Conservation (phyloP, 2,888 invertebrate species). For the Hoplodrina ambigua region DNA sequence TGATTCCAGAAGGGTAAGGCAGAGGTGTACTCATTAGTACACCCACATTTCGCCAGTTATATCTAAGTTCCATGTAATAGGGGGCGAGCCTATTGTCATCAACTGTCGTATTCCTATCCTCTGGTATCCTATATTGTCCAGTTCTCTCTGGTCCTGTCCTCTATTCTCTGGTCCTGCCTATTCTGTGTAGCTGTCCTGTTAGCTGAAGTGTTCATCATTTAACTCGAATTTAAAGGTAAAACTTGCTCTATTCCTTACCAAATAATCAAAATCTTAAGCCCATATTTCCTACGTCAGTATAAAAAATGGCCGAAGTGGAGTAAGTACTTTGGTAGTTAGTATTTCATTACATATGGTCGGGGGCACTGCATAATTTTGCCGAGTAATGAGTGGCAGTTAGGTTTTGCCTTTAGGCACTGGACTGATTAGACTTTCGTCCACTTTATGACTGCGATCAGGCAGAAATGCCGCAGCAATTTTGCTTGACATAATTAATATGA, state of each 20-base stretch:
- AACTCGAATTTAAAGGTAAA: background rate
- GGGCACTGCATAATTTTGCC: constrained; percentile 16
- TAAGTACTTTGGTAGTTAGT: constrained; percentile 5
- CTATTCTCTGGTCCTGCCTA: background rate
- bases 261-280: background rate
- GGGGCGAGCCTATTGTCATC: too few relatives aligned
- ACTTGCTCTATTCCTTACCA: background rate
- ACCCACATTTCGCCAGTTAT: too few relatives aligned
- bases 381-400: constrained; percentile 23
- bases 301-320: constrained; percentile 2
- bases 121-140: too few relatives aligned
- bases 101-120: background rate
- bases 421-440: constrained; percentile 30
- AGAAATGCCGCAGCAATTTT: background rate
- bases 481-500: constrained; percentile 1
- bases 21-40: too few relatives aligned
- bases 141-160: background rate
- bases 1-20: too few relatives aligned
- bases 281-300: background rate
- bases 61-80: too few relatives aligned
- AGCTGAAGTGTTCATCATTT: too few relatives aligned
- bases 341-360: constrained; percentile 14
- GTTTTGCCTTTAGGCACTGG: constrained; percentile 25
- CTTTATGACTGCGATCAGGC: constrained; percentile 16
- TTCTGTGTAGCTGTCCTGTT: background rate